A percentile compares a stretch with the other conserved stretches of the same genome.
Evolutionary conservation across 2,888 invertebrate species (phyloP).

Genomic region (Bruchidius siliquastri): DNA sequence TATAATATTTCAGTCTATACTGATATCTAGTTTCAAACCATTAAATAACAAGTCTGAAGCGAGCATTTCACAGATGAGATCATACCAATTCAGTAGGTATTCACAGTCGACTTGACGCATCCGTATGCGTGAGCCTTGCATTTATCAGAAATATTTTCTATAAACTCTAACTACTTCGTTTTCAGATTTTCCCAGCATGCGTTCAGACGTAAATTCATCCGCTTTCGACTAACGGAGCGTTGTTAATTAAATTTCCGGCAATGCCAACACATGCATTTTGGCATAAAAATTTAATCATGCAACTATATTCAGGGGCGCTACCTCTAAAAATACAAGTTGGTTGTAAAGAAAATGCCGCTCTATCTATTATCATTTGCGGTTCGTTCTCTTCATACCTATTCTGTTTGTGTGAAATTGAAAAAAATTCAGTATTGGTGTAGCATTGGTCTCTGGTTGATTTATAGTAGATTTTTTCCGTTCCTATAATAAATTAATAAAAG

Average conservation of each 20-base stretch:
- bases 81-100: not conserved
- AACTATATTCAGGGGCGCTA: not conserved
- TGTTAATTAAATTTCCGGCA: not conserved
- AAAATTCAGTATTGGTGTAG: too few species aligned
- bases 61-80: not conserved
- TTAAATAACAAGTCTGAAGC: not conserved
- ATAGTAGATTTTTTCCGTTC: too few species aligned
- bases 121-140: not conserved
- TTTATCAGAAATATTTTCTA: not conserved
- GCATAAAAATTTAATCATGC: not conserved
- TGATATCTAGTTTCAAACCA: not conserved
- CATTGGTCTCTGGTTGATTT: too few species aligned
- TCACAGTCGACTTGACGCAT: not conserved
- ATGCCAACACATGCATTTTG: not conserved
- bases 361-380: not conserved
- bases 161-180: not conserved
- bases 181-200: not conserved
- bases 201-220: not conserved
- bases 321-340: not conserved
- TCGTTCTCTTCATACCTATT: not conserved
- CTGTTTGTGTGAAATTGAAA: too few species aligned
- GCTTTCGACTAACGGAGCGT: not conserved
- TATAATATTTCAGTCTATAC: too few species aligned
- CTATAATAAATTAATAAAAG: too few species aligned
- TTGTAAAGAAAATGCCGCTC: not conserved